Conservation (phyloP, 2,888 invertebrate genomes). For the Rosalia funebris region DNA sequence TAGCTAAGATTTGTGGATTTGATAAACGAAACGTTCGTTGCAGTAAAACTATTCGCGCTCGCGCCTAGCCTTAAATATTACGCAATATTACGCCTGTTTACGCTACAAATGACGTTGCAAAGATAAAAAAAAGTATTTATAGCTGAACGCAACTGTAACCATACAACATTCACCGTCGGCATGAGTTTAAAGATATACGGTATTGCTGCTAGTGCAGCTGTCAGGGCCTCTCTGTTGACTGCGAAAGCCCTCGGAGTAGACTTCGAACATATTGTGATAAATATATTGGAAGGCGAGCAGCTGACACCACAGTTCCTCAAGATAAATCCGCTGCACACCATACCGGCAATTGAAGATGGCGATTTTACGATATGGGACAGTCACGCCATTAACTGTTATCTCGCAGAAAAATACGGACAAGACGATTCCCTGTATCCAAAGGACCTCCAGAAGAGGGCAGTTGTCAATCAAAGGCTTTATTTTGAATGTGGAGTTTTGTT, state of each 20-base stretch:
- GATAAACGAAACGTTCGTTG: no score
- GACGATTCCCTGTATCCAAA: constrained; percentile 66
- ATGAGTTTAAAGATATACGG: constrained; percentile 24
- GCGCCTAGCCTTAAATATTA: no score
- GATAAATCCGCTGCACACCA: constrained; percentile 66
- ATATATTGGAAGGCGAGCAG: constrained; percentile 61
- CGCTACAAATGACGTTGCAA: no score
- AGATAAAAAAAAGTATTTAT: no score
- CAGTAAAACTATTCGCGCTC: no score
- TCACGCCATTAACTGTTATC: constrained; percentile 53
- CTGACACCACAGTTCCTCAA: constrained; percentile 54
- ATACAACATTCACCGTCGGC: no score
- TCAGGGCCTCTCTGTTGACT: constrained; percentile 61
- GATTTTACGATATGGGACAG: constrained; percentile 68
- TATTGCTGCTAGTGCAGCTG: constrained; percentile 58
- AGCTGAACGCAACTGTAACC: no score
- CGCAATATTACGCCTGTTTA: no score
- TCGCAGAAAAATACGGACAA: constrained; percentile 45
- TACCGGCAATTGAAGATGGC: constrained; percentile 68
- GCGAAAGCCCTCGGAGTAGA: constrained; percentile 60
- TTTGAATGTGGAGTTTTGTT: constrained; percentile 67
- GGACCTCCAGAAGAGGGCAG: constrained; percentile 65
- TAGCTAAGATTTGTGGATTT: no score
- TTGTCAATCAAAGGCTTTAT: constrained; percentile 67
- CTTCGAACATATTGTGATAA: constrained; percentile 59